Conservation (phyloP, 2,888 invertebrate genomes). For the Pemphredon lugubris region DNA sequence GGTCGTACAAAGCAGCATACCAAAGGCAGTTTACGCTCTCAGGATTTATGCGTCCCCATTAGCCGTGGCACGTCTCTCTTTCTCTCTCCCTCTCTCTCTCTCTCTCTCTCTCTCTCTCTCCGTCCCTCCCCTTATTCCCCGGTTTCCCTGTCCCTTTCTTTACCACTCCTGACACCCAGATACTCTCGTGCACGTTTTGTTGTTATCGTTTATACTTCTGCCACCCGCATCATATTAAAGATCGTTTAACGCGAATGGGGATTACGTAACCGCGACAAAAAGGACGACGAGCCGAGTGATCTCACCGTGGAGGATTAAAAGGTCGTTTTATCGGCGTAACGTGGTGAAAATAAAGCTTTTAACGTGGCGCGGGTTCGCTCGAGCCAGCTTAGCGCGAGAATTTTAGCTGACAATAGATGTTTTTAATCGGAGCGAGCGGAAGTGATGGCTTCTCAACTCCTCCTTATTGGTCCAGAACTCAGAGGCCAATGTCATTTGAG, state of each 20-base stretch:
- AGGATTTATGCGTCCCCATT: slow-evolving; percentile 57
- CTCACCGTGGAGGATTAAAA: too few relatives aligned
- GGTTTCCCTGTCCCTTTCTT: not conserved
- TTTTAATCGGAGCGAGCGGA: slow-evolving; percentile 36
- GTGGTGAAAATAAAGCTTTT: too few relatives aligned
- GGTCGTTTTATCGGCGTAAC: too few relatives aligned
- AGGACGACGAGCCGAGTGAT: slow-evolving; percentile 8
- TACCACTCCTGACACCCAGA: too few relatives aligned
- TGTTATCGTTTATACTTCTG: not conserved
- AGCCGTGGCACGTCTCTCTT: slow-evolving; percentile 16
- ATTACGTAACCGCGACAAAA: slow-evolving; percentile 43
- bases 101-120: slow-evolving; percentile 5
- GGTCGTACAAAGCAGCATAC: slow-evolving; percentile 14
- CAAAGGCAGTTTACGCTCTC: slow-evolving; percentile 28
- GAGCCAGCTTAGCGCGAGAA: too few relatives aligned
- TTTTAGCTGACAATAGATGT: slow-evolving; percentile 27
- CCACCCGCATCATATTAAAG: slow-evolving; percentile 42
- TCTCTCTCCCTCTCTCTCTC: slow-evolving; percentile 13
- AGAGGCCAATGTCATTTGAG: slow-evolving; percentile 59
- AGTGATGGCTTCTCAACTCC: slow-evolving; percentile 31
- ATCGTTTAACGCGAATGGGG: slow-evolving; percentile 1
- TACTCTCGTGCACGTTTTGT: too few relatives aligned
- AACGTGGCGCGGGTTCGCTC: too few relatives aligned
- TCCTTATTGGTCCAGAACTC: slow-evolving; percentile 37
- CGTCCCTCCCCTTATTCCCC: not conserved